Conservation (phyloP, 2,888 invertebrate genomes). For the Cetonia aurata region DNA sequence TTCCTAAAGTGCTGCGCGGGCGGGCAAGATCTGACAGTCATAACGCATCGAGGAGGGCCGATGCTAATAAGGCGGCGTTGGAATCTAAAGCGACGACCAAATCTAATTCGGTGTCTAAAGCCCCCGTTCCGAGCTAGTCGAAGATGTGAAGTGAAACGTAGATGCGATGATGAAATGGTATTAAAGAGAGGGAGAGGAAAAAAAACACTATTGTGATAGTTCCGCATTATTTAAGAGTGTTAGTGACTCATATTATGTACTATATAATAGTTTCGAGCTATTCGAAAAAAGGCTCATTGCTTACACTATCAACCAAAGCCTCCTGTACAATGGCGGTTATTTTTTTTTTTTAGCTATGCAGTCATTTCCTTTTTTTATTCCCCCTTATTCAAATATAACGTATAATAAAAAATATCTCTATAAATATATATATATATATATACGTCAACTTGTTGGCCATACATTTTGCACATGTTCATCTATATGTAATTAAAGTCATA, state of each 20-base stretch:
- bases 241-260: conserved; percentile 41
- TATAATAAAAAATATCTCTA: conserved; percentile 20
- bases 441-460: conserved; percentile 41
- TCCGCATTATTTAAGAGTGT: conserved; percentile 41
- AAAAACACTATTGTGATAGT: conserved; percentile 42
- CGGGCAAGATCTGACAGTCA: conserved; percentile 62
- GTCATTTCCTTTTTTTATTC: conserved; percentile 4
- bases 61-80: conserved; percentile 57
- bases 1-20: conserved; percentile 59
- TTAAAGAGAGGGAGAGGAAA: background rate
- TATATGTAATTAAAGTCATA: conserved; percentile 34
- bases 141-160: conserved; percentile 16
- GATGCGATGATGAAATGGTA: conserved; percentile 1
- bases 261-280: conserved; percentile 32
- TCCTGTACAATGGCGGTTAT: conserved; percentile 30
- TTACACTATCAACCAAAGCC: conserved; percentile 36
- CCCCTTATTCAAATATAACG: conserved; percentile 7
- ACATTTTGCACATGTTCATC: conserved; percentile 41
- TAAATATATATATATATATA: background rate
- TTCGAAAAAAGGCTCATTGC: conserved; percentile 18
- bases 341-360: conserved; percentile 22
- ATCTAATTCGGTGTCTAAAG: conserved; percentile 29
- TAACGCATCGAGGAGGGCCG: conserved; percentile 61
- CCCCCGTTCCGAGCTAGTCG: conserved; percentile 41
- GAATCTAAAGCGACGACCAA: conserved; percentile 37